Conservation (phyloP, 2,888 invertebrate species). For the Gnatocerus cornutus region DNA sequence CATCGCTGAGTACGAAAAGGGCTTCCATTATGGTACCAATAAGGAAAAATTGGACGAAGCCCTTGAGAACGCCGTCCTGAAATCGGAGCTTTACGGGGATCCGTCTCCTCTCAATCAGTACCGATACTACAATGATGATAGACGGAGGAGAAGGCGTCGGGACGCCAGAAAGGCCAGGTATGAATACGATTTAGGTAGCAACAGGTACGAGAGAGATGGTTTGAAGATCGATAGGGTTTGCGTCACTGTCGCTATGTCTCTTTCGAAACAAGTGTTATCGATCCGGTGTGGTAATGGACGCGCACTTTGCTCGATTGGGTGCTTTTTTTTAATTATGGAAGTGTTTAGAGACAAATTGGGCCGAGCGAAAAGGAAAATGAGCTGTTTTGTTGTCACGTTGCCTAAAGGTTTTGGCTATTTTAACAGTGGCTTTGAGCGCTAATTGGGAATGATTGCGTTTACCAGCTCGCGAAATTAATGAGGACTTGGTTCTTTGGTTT, state of each 20-base stretch:
- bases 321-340: conserved; percentile 31
- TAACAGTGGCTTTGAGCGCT: background rate
- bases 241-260: conserved; percentile 43
- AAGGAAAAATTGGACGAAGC: conserved; percentile 69
- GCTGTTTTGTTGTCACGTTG: background rate
- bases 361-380: background rate
- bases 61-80: conserved; percentile 77
- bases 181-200: conserved; percentile 36
- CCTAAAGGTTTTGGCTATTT: background rate
- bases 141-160: conserved; percentile 63
- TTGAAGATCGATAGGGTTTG: conserved; percentile 41
- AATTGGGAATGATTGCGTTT: background rate
- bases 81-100: conserved; percentile 77
- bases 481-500: background rate
- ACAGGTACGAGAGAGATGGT: conserved; percentile 31
- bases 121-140: conserved; percentile 61
- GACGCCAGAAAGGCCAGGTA: conserved; percentile 64
- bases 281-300: conserved; percentile 24
- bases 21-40: conserved; percentile 67
- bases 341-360: conserved; percentile 9
- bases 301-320: conserved; percentile 29
- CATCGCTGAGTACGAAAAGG: conserved; percentile 68
- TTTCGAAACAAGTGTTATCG: conserved; percentile 35
- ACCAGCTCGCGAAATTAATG: background rate
- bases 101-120: conserved; percentile 73